A percentile compares a stretch with the other conserved stretches of the same genome.
phyloP scores from a whole-genome alignment of 2,888 invertebrate species.

The Loripinus fragilis region DNA sequence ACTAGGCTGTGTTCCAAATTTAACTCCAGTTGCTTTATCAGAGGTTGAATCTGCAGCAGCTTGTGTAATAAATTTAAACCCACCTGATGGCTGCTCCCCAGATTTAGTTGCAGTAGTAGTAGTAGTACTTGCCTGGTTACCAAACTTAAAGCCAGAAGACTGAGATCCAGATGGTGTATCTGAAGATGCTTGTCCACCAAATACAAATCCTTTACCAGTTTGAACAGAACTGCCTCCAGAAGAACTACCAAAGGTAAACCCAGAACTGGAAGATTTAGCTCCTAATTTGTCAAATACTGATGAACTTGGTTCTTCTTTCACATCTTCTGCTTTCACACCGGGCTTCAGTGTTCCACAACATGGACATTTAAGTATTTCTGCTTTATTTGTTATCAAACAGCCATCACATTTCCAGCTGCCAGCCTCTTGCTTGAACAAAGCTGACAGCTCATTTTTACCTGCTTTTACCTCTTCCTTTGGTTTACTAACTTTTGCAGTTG shows the following conservation, averaged over 20 bases:
- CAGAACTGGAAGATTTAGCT: not conserved
- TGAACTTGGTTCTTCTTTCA: conserved; percentile 38
- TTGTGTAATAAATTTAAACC: not conserved
- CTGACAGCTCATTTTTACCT: conserved; percentile 66
- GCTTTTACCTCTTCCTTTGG: not conserved
- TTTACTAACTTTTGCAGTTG: conserved; percentile 4
- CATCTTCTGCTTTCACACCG: conserved; percentile 70
- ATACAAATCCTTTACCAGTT: conserved; percentile 17
- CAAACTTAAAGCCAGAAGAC: conserved; percentile 44
- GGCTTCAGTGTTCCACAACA: conserved; percentile 80
- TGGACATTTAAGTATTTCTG: conserved; percentile 69
- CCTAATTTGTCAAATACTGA: not conserved
- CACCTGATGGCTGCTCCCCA: conserved; percentile 23
- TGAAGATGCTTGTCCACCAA: conserved; percentile 1
- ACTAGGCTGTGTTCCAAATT: conserved; percentile 35
- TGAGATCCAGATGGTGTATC: not conserved
- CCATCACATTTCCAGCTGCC: conserved; percentile 88
- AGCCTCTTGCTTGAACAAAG: conserved; percentile 85
- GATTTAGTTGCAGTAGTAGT: not conserved
- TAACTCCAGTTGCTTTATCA: conserved; percentile 25
- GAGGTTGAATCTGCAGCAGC: conserved; percentile 27
- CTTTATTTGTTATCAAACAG: conserved; percentile 87
- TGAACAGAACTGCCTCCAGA: not conserved
- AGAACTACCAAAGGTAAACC: conserved; percentile 31
- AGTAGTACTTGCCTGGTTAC: not conserved